A percentile compares a stretch with the other conserved stretches of the same genome.
Evolutionary conservation across 2,888 invertebrate genomes (phyloP).

Genomic region (Dicyrtomina minuta): DNA sequence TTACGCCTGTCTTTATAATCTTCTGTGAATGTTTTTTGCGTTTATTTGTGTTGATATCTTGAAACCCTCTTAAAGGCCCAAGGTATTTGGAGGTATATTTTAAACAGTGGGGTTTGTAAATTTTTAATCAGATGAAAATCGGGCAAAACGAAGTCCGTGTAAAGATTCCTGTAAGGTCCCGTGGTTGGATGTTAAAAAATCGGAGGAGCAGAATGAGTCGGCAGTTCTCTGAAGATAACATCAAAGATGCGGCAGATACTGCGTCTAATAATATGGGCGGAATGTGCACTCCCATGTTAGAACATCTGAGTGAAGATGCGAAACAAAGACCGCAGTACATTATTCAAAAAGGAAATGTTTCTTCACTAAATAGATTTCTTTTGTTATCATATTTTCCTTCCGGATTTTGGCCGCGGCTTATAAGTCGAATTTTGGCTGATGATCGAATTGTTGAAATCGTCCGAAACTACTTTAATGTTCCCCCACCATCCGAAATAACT

Average conservation of each 20-base stretch:
- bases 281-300: background rate
- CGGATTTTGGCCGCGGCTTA: slow-evolving; percentile 95
- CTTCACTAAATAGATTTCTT: slow-evolving; percentile 64
- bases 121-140: slow-evolving; percentile 53
- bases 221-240: slow-evolving; percentile 47
- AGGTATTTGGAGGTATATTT: too few relatives aligned
- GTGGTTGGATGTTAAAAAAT: slow-evolving; percentile 65
- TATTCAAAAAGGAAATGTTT: slow-evolving; percentile 40
- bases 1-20: too few relatives aligned
- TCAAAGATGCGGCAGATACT: slow-evolving; percentile 34
- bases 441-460: slow-evolving; percentile 78
- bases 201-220: slow-evolving; percentile 47
- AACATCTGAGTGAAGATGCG: background rate
- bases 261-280: background rate
- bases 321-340: background rate
- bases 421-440: slow-evolving; percentile 80
- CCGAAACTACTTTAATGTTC: slow-evolving; percentile 69
- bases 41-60: too few relatives aligned
- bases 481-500: slow-evolving; percentile 56
- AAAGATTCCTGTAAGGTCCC: slow-evolving; percentile 65
- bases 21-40: too few relatives aligned
- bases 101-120: too few relatives aligned
- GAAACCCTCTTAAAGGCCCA: too few relatives aligned
- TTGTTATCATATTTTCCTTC: slow-evolving; percentile 96
- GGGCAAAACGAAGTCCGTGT: slow-evolving; percentile 53